Percentiles rank a stretch among this genome's conserved stretches.
These are phyloP conservation scores for Lethenteron reissneri DNA, from an alignment of 2,113 vertebrate genomes.

Conservation along the genomic window DNA sequence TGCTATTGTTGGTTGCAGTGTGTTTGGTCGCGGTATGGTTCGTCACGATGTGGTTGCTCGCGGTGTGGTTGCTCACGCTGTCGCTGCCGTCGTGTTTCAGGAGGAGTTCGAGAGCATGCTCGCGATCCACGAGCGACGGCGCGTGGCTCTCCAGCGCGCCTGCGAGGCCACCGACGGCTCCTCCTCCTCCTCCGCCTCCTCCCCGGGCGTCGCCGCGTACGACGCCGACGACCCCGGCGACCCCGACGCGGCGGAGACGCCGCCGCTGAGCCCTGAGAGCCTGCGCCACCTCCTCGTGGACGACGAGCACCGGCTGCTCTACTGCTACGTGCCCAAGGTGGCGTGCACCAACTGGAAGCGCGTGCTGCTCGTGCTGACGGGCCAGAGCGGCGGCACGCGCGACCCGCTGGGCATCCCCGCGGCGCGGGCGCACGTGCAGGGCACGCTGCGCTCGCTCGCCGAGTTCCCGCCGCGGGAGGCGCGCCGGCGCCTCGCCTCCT, in stretches of 20 bases:
- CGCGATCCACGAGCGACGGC: no score
- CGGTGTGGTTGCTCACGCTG: no score
- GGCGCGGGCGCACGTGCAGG: constrained; percentile 64
- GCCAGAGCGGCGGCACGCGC: constrained; percentile 70
- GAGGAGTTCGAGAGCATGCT: no score
- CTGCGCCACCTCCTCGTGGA: constrained; percentile 88
- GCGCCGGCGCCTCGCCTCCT: constrained; percentile 87
- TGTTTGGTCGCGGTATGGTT: no score
- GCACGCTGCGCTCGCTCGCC: constrained; percentile 81
- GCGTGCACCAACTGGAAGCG: constrained; percentile 98
- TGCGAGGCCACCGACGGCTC: no score
- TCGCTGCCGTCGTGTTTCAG: no score
- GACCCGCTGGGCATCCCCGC: constrained; percentile 91
- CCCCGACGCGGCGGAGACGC: constrained; percentile 37
- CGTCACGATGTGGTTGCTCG: no score
- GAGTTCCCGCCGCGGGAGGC: constrained; percentile 91
- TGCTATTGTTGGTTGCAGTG: no score
- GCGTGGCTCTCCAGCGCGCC: no score
- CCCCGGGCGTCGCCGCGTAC: no score
- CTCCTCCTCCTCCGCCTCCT: no score
- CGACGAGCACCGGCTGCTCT: constrained; percentile 84
- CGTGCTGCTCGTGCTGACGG: constrained; percentile 93
- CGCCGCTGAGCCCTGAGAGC: constrained; percentile 59
- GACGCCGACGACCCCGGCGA: no score
- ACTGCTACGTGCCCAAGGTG: constrained; percentile 96